Evolutionary conservation across 2,113 vertebrate genomes (phyloP).

Genomic region (Centropus bengalensis): DNA sequence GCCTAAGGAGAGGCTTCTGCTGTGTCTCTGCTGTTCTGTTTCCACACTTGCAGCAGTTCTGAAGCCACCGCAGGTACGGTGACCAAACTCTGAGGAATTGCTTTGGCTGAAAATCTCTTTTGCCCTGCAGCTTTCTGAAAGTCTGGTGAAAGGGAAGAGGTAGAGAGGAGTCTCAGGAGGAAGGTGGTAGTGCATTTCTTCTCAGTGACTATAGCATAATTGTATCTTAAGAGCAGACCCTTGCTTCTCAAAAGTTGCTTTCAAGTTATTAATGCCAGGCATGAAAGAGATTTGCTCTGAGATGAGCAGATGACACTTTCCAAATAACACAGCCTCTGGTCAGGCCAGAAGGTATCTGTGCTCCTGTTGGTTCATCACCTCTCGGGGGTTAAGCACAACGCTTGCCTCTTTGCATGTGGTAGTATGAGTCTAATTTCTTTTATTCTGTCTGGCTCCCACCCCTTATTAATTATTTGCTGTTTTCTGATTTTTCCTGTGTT

Average conservation of each 20-base stretch:
- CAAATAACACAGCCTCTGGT: neutral
- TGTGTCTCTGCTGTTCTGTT: neutral
- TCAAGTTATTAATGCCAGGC: neutral
- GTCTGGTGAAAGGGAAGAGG: neutral
- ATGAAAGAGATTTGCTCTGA: neutral
- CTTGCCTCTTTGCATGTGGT: neutral
- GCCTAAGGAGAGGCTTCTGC: neutral
- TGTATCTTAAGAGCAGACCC: neutral
- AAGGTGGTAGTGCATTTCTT: neutral
- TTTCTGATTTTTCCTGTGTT: neutral
- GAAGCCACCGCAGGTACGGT: accelerated
- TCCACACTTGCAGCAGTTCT: neutral
- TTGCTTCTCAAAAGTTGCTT: neutral
- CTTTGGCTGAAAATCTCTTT: neutral
- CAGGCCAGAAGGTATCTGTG: neutral
- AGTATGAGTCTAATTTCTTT: neutral
- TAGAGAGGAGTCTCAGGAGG: neutral
- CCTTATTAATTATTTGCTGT: neutral
- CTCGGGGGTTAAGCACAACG: neutral
- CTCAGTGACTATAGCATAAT: neutral
- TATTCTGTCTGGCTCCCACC: neutral
- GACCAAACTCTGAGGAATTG: accelerated
- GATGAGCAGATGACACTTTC: neutral
- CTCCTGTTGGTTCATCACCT: neutral
- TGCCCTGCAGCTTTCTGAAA: neutral